phyloP scores from a whole-genome alignment of 2,797 vertebrate species.

The Artibeus jamaicensis region DNA sequence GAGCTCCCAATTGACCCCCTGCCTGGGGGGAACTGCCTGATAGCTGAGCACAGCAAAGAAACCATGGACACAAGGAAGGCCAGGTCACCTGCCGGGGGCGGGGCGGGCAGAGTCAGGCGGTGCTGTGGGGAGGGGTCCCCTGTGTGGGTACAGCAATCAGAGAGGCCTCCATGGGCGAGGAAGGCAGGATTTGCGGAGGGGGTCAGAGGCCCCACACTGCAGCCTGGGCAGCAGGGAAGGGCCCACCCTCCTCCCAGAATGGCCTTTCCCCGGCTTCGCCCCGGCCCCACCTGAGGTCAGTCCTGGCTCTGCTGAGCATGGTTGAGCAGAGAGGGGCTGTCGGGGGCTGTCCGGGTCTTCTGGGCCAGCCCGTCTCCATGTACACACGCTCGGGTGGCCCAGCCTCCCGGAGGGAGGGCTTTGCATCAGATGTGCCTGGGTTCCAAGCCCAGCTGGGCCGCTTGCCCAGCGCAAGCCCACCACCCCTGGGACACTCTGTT shows the following conservation, averaged over 20 bases:
- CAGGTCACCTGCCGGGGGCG: neutral
- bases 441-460: neutral
- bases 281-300: rapidly evolving
- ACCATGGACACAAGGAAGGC: neutral
- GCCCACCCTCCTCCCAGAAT: neutral
- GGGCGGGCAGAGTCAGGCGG: neutral
- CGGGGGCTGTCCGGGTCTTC: rapidly evolving
- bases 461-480: neutral
- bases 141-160: neutral
- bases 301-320: neutral
- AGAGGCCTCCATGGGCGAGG: neutral
- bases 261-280: neutral
- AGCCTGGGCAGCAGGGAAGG: neutral
- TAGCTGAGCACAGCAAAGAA: neutral
- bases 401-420: neutral
- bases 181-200: neutral
- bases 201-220: neutral
- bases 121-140: neutral
- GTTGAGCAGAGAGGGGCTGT: neutral
- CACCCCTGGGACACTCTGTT: neutral
- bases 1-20: neutral
- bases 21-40: neutral
- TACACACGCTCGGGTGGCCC: rapidly evolving
- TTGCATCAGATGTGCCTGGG: neutral
- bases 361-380: neutral